Evolutionary conservation across 2,797 vertebrate genomes (phyloP).

Genomic region (Acanthornis magna): DNA sequence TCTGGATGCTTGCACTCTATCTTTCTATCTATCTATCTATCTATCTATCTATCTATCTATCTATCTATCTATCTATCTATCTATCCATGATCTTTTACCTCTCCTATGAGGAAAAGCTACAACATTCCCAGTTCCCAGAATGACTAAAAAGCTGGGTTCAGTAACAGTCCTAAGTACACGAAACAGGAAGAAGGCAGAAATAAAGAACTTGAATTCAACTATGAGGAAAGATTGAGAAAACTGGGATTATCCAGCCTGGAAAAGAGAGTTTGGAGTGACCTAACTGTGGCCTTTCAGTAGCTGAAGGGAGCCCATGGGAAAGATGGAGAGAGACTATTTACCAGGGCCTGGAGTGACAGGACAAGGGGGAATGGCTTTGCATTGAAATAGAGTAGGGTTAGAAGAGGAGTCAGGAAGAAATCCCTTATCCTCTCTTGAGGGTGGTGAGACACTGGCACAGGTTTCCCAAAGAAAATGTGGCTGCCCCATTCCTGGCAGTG

Average conservation of each 20-base stretch:
- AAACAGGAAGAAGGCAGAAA: neutral
- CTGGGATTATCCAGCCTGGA: neutral
- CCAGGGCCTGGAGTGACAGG: neutral
- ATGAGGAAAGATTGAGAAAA: neutral
- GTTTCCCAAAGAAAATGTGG: neutral
- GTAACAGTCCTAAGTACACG: neutral
- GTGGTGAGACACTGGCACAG: fast-evolving
- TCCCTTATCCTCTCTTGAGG: neutral
- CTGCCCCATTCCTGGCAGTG: neutral
- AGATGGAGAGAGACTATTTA: neutral
- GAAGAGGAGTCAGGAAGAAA: neutral
- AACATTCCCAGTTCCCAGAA: neutral
- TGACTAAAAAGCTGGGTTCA: neutral
- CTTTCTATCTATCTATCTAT: too few species aligned
- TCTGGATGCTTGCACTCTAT: neutral
- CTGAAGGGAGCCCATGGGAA: neutral
- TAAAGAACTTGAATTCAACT: neutral
- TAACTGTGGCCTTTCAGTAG: neutral
- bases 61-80: neutral
- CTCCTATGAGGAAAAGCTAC: neutral
- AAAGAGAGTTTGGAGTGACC: neutral
- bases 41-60: neutral
- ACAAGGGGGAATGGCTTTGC: neutral
- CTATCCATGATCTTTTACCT: neutral
- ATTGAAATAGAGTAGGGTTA: neutral